Base-by-base conservation (phyloP, 2,113 vertebrate species). In the Bothrops jararaca region DNA sequence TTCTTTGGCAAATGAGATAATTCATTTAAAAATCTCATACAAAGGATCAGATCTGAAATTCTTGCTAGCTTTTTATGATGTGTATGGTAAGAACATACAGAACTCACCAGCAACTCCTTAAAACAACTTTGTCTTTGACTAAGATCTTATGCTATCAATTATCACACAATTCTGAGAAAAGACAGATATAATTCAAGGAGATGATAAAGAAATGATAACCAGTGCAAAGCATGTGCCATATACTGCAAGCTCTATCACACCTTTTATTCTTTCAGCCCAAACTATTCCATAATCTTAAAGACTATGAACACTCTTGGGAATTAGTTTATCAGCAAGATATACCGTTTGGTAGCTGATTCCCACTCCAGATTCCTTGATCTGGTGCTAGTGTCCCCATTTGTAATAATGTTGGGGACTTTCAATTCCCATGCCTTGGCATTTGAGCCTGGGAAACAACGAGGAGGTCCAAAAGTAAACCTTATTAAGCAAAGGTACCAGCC, bases 1-100 rank as follows among this genome's bases (percentile, higher is more conserved):
- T 93, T 91, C 24, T 12, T 91, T 91, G 13, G 92, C 94, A 93
- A 10, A 34, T n/a, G 10, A 34, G 52, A 54, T 54, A 92, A 91
- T 42, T 92, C 3, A 20, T 1, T 50, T 91, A 64, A 92, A 90
- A 29, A 89, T 56, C 54, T 93, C 26, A 5, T 85, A n/a, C 5
- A 13, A 94, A 85, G 29, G 34, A 48, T 48, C 80, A 45, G 3
- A 86, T 91, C 53, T 57, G 24, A 48, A 80, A 7, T 80, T 80
- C 18, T 80, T 39, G n/a, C 6, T 39, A 80, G 34, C 69, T 80
- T 39, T 80, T 80, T 80, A 39, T 80, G 69, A 80, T 39, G 34
- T 80, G 34, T 39, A 39, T 39, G 13, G 6, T 34, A 39, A 0
- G 69, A 22, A 22, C 34, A 80, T 34, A 39, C 34, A 80, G 69